Conservation (phyloP, 2,113 vertebrate genomes). For the Myrmecophaga tridactyla region DNA sequence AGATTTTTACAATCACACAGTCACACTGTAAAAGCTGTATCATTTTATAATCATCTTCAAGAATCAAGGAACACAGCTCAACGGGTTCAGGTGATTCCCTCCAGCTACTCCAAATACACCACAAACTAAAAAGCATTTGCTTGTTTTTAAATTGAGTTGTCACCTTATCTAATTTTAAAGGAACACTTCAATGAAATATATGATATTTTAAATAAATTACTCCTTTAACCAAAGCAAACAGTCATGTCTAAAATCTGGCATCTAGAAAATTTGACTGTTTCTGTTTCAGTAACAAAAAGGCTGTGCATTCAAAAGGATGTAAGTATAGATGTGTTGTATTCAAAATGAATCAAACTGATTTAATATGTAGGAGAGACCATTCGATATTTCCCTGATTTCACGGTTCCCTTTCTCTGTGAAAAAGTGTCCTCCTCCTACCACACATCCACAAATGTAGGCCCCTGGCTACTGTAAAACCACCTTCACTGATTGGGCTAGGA, state of each 20-base stretch:
- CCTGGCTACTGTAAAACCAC: not conserved
- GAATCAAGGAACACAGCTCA: too few species aligned
- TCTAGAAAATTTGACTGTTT: not conserved
- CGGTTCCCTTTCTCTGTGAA: not conserved
- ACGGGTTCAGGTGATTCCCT: too few species aligned
- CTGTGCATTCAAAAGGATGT: not conserved
- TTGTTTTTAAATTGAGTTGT: too few species aligned
- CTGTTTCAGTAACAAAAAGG: not conserved
- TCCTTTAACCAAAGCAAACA: conserved; percentile 49
- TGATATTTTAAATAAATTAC: not conserved
- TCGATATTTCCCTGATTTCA: not conserved
- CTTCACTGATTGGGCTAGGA: not conserved
- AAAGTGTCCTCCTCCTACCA: not conserved
- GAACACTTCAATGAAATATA: not conserved
- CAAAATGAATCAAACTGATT: not conserved
- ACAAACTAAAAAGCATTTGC: too few species aligned
- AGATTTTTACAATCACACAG: too few species aligned
- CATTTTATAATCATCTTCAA: too few species aligned
- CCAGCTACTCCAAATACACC: too few species aligned
- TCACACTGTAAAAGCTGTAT: too few species aligned
- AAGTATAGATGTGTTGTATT: not conserved
- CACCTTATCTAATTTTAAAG: conserved; percentile 21
- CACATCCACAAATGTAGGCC: not conserved
- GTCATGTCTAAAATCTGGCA: conserved; percentile 42
- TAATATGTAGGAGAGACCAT: not conserved